Evolutionary conservation across 2,888 invertebrate genomes (phyloP).

Genomic region (Mantis religiosa): DNA sequence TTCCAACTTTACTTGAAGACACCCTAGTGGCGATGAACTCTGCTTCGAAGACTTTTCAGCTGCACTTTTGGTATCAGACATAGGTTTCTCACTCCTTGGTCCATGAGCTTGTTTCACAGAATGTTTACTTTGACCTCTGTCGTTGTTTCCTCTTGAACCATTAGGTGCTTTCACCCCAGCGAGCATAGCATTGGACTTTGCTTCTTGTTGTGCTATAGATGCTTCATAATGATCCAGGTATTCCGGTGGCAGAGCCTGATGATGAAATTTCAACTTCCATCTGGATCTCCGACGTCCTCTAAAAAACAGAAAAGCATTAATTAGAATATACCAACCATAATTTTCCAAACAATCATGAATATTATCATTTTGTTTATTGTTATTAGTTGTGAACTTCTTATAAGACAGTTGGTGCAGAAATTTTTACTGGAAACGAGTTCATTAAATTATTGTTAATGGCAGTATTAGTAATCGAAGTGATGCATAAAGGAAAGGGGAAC

Average conservation of each 20-base stretch:
- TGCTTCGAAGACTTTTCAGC: neutral
- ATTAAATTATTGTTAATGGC: too few species aligned
- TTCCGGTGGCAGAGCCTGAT: conserved; percentile 73
- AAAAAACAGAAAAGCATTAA: conserved; percentile 19
- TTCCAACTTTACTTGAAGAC: neutral
- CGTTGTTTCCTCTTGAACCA: neutral
- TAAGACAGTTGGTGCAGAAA: too few species aligned
- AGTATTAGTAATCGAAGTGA: too few species aligned
- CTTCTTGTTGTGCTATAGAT: conserved; percentile 42
- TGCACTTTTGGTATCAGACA: neutral
- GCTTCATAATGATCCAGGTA: conserved; percentile 77
- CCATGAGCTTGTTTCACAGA: neutral
- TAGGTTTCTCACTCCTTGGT: neutral
- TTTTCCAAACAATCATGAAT: neutral
- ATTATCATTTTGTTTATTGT: neutral
- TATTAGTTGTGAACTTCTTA: too few species aligned
- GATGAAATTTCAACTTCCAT: conserved; percentile 75
- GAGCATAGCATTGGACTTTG: neutral
- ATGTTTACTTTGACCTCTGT: neutral
- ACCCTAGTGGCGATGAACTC: neutral
- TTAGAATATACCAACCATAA: neutral
- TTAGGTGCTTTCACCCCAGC: conserved; percentile 5
- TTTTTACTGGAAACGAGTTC: too few species aligned
- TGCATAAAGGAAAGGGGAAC: too few species aligned
- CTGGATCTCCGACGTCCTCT: conserved; percentile 58